Base-by-base conservation (phyloP, 1,140 invertebrate genomes). In the Drosophila tropicalis region DNA sequence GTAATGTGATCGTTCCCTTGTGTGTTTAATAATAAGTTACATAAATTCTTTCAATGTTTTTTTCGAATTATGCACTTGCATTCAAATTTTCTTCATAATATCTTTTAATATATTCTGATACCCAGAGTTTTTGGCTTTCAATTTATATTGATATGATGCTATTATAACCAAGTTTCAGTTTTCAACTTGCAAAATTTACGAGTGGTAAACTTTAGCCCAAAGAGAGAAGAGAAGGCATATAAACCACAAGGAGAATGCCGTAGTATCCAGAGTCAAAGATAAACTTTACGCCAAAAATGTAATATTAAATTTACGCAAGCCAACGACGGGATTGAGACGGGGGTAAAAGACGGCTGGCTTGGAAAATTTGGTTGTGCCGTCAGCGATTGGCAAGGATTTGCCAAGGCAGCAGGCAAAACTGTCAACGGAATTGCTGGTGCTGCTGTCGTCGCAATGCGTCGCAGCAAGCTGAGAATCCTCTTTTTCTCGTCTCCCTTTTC, bases 231-330 rank as follows among this genome's bases (percentile, higher is more conserved):
- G 34, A 12, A 36, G 34, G 34, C 5, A 12, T 12, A 36, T 47
- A 67, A 60, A 56, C 44, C 44, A 70, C 70, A 55, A 66, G 72
- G 39, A 58, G 54, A 66, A 72, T 41, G 36, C 70, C 34, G 25
- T 40, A 25, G 44, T 7, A 44, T 67, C 64, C 62, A 55, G 41
- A 70, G 75, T 75, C 75, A 70, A 74, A 87, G 79, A 87, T 79
- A 83, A 86, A 86, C 83, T 89, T 87, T 83, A 51, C 36, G 68
- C 65, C 72, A 57, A 83, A 58, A 76, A 89, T 87, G 80, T 87
- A 77, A 83, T 86, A 87, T 87, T 86, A 83, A 86, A 86, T 86
- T 83, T 82, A 65, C 67, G 57, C 76, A 73, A 67, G 69, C 71
- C 65, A 13, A 4, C 65, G 61, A 62, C 68, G 63, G 36, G 0